Conservation (phyloP, 1,140 invertebrate genomes). For the Drosophila equinoxialis region DNA sequence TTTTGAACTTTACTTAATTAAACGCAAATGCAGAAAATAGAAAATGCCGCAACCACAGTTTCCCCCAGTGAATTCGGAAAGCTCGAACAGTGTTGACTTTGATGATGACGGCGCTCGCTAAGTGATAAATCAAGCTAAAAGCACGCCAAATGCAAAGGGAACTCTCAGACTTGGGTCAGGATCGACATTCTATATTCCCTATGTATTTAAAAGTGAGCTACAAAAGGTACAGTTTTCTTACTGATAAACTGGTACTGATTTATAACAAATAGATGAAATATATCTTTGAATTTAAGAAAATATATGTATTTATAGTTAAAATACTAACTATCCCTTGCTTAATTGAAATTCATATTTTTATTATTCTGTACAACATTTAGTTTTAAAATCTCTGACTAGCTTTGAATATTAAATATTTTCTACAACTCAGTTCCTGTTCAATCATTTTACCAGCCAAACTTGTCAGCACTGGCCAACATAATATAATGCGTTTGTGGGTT, state of each 20-base stretch:
- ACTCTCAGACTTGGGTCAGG: not conserved
- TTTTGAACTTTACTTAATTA: constrained; percentile 78
- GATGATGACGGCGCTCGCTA: constrained; percentile 1
- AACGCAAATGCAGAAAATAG: constrained; percentile 62
- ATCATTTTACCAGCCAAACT: constrained; percentile 22
- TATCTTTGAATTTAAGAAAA: too few relatives aligned
- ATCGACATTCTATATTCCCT: not conserved
- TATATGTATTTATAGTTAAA: too few relatives aligned
- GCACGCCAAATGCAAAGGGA: not conserved
- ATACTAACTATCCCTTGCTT: too few relatives aligned
- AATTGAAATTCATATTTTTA: too few relatives aligned
- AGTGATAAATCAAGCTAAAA: constrained; percentile 11
- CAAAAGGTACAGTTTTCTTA: not conserved
- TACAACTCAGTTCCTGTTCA: not conserved
- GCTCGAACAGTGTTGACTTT: constrained; percentile 20
- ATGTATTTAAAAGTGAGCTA: not conserved
- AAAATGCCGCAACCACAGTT: constrained; percentile 56
- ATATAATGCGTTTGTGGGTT: constrained; percentile 44
- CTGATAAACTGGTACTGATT: too few relatives aligned
- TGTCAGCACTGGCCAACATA: constrained; percentile 16
- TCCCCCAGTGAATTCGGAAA: constrained; percentile 19
- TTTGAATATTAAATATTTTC: too few relatives aligned
- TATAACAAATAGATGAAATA: too few relatives aligned
- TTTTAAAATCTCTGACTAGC: too few relatives aligned
- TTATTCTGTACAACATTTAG: too few relatives aligned